Percentiles rank a stretch among this genome's conserved stretches.
Evolutionary conservation across 2,888 invertebrate species (phyloP).

Genomic region (Zonitis immaculata): DNA sequence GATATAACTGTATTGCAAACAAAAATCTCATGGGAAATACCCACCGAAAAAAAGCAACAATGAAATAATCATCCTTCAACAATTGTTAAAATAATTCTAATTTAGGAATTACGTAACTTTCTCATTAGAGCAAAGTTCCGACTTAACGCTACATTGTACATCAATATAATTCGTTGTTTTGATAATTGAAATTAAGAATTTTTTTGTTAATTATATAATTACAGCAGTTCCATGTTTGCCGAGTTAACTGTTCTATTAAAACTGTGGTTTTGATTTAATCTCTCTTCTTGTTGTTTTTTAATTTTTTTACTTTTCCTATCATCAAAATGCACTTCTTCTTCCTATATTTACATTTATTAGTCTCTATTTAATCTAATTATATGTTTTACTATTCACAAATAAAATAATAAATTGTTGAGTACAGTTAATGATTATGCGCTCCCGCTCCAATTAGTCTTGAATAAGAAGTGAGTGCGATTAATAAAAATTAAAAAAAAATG

Average conservation of each 20-base stretch:
- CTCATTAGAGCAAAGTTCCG: not conserved
- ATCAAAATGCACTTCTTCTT: too few species aligned
- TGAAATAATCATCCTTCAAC: not conserved
- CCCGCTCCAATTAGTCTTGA: too few species aligned
- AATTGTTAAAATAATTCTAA: not conserved
- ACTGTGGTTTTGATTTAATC: not conserved
- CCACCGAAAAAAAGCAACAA: not conserved
- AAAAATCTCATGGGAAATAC: not conserved
- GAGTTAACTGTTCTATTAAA: constrained; percentile 7
- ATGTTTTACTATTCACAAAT: not conserved
- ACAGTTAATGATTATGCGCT: not conserved
- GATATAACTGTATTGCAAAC: too few species aligned
- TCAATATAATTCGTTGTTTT: not conserved
- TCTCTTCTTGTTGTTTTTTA: not conserved
- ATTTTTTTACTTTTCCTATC: too few species aligned
- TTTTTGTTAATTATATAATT: constrained; percentile 4
- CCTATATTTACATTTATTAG: not conserved
- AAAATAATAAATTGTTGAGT: not conserved
- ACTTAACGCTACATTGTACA: not conserved
- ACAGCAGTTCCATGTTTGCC: constrained; percentile 1
- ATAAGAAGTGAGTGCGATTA: too few species aligned
- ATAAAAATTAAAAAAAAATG: too few species aligned
- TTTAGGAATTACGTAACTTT: not conserved
- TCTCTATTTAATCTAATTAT: not conserved
- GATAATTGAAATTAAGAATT: not conserved